Evolutionary conservation across 2,888 invertebrate genomes (phyloP).

Genomic region (Hydraecia micacea): DNA sequence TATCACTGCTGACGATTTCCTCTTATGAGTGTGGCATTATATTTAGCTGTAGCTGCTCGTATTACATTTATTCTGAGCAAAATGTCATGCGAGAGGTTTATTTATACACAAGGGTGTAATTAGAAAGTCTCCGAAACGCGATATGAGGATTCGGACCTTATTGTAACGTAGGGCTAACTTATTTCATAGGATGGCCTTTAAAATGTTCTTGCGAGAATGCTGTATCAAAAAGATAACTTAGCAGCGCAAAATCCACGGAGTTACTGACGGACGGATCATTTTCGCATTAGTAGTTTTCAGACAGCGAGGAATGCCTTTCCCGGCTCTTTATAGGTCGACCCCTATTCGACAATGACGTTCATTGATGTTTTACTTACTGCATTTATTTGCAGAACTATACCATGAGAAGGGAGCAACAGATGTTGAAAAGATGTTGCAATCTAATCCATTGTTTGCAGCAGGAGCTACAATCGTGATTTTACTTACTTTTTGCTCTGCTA

Average conservation of each 20-base stretch:
- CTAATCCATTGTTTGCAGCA: conserved; percentile 47
- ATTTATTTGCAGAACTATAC: conserved; percentile 5
- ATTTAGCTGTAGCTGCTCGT: conserved; percentile 53
- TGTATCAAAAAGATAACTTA: neutral
- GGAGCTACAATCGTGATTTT: conserved; percentile 44
- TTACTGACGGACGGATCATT: neutral
- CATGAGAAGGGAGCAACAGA: conserved; percentile 9
- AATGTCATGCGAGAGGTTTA: conserved; percentile 50
- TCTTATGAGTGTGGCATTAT: conserved; percentile 49
- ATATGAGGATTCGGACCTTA: conserved; percentile 3
- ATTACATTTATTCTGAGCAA: conserved; percentile 49
- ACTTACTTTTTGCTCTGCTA: conserved; percentile 33
- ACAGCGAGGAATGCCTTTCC: conserved; percentile 12
- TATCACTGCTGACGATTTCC: conserved; percentile 57
- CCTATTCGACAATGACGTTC: neutral
- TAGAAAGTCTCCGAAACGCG: conserved; percentile 18
- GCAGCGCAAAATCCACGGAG: neutral
- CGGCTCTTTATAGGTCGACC: neutral
- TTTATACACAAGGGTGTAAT: conserved; percentile 33
- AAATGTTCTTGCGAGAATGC: neutral
- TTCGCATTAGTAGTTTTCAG: neutral
- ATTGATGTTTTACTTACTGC: conserved; percentile 10
- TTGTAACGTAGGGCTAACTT: neutral
- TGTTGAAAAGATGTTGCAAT: conserved; percentile 39
- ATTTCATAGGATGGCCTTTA: neutral